Base-by-base conservation (phyloP, 2,113 vertebrate genomes). In the Albula goreensis region DNA sequence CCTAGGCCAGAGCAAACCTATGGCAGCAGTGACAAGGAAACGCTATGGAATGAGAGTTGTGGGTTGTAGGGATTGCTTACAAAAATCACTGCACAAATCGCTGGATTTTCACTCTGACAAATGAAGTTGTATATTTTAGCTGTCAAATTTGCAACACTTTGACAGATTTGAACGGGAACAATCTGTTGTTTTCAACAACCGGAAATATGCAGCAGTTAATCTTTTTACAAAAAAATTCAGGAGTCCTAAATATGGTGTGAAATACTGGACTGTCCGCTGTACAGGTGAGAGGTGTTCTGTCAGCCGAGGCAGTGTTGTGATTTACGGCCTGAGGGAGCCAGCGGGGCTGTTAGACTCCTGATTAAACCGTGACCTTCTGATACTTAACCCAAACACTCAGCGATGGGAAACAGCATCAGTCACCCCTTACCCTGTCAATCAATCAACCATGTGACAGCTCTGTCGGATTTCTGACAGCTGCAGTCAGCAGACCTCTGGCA, bases 321-420 rank as follows among this genome's bases (percentile, higher is more conserved):
- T 31, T 74, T 74, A 74, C 10, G 22, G n/a, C 8, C 5, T n/a
- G 8, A n/a, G 22, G 4, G n/a, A 31, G 22, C 8, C 17, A 74
- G 70, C n/a, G 8, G 25, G n/a, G 17, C 10, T 7, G n/a, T 19
- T 22, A 31, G 70, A 74, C 22, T n/a, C n/a, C 2, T 74, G 70
- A 74, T 74, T 74, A 74, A 31, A 74, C 70, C n/a, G 25, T 74
- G 70, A 74, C 70, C 70, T 74, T 74, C 70, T 25, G 70, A 22
- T n/a, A 74, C 70, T 9, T 74, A 74, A 41, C 22, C n/a, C 2
- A 74, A 25, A 31, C n/a, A 31, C 70, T 74, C n/a, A 13, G 70
- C 1, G 8, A 25, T 5, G 70, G 70, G 2, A 6, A n/a, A 74
- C 22, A 9, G 70, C 70, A 74, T 74, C n/a, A 8, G n/a, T 74